Evolutionary conservation across 2,888 invertebrate genomes (phyloP).

Genomic region (Chouioia cunea): DNA sequence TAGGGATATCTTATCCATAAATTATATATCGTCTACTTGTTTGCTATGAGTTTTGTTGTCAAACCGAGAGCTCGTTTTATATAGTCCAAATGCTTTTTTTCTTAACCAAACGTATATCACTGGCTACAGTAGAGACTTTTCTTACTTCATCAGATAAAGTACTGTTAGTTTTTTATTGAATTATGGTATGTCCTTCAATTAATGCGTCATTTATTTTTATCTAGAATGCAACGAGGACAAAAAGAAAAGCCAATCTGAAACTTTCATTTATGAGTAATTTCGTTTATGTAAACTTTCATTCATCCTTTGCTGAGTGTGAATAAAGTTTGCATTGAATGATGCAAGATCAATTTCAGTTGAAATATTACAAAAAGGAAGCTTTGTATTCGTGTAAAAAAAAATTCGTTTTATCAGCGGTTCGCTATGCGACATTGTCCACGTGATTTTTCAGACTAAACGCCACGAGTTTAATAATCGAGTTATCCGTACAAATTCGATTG

Average conservation of each 20-base stretch:
- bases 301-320: no score
- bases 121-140: slow-evolving; percentile 17
- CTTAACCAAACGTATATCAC: slow-evolving; percentile 3
- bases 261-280: no score
- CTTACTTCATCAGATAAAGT: slow-evolving; percentile 7
- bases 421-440: no score
- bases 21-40: slow-evolving; percentile 31
- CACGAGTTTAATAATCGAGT: no score
- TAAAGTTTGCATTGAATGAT: no score
- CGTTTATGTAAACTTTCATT: no score
- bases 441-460: background rate
- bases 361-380: no score
- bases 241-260: no score
- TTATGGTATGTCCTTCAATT: no score
- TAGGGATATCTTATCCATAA: slow-evolving; percentile 31
- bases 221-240: no score
- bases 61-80: background rate
- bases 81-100: slow-evolving; percentile 1
- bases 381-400: slow-evolving; percentile 15
- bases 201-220: no score
- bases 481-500: slow-evolving; percentile 3
- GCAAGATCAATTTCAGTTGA: no score
- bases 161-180: slow-evolving; percentile 10
- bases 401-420: background rate
- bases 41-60: background rate